Evolutionary conservation across 1,140 invertebrate genomes (phyloP).

Genomic region (Rhyzopertha dominica): DNA sequence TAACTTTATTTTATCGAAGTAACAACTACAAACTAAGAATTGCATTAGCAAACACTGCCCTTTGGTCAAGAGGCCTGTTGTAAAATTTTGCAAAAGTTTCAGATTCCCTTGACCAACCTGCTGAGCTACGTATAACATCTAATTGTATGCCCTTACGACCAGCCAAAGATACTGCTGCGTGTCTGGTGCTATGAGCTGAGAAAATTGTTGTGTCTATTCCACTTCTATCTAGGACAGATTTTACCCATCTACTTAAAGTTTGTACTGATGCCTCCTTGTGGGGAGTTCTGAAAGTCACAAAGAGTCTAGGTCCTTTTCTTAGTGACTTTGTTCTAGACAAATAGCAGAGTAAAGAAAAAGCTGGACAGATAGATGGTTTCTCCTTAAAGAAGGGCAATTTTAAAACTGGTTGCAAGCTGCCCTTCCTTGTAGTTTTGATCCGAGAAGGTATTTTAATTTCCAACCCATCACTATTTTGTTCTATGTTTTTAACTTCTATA

Average conservation of each 20-base stretch:
- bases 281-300: conserved; percentile 15
- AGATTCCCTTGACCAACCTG: conserved; percentile 24
- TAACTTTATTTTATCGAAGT: too few species aligned
- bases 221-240: conserved; percentile 5
- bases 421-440: conserved; percentile 1
- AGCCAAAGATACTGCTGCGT: conserved; percentile 24
- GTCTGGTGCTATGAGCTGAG: conserved; percentile 20
- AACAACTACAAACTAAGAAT: too few species aligned
- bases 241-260: conserved; percentile 24
- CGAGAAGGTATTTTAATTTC: background rate
- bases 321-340: background rate
- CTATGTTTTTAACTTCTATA: conserved; percentile 19
- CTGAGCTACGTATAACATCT: conserved; percentile 21
- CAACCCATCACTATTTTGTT: background rate
- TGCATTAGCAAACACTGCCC: conserved; percentile 20
- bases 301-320: too few species aligned
- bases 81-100: conserved; percentile 21
- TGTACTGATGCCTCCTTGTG: conserved; percentile 13
- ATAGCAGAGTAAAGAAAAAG: background rate
- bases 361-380: background rate
- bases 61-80: conserved; percentile 20
- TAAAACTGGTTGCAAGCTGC: background rate
- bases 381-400: background rate
- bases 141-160: conserved; percentile 13
- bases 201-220: conserved; percentile 20